phyloP scores from a whole-genome alignment of 2,888 invertebrate genomes.

The Helleia helle region DNA sequence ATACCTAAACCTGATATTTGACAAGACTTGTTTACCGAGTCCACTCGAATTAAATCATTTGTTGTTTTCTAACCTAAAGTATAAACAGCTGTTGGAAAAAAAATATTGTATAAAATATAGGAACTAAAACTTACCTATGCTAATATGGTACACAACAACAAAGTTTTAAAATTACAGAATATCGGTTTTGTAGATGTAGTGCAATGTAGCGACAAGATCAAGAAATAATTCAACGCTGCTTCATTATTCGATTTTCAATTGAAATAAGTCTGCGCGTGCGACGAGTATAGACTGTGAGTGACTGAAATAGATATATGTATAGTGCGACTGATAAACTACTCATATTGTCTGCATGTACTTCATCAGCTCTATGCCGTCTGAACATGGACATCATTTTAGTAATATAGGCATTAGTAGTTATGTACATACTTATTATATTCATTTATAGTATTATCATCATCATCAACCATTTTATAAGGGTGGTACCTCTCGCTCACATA shows the following conservation, averaged over 20 bases:
- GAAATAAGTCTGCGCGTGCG: constrained; percentile 37
- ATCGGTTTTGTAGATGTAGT: constrained; percentile 19
- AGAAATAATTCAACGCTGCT: constrained; percentile 38
- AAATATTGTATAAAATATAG: neutral
- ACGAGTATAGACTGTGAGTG: constrained; percentile 29
- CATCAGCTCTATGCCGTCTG: too few species aligned
- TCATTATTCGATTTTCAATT: constrained; percentile 42
- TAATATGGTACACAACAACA: constrained; percentile 10
- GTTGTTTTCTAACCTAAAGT: neutral
- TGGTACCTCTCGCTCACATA: too few species aligned
- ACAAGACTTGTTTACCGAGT: neutral
- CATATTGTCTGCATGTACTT: too few species aligned
- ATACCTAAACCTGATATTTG: neutral
- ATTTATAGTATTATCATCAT: too few species aligned
- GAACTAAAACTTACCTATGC: constrained; percentile 2
- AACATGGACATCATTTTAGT: too few species aligned
- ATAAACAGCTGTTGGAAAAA: neutral
- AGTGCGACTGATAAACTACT: constrained; percentile 14
- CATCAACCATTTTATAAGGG: too few species aligned
- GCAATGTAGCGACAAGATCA: constrained; percentile 31
- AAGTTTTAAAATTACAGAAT: constrained; percentile 13
- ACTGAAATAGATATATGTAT: constrained; percentile 28
- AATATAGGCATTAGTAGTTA: too few species aligned
- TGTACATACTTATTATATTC: too few species aligned
- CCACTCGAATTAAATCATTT: neutral